Base-by-base conservation (phyloP, 2,113 vertebrate species). In the Perccottus glenii region DNA sequence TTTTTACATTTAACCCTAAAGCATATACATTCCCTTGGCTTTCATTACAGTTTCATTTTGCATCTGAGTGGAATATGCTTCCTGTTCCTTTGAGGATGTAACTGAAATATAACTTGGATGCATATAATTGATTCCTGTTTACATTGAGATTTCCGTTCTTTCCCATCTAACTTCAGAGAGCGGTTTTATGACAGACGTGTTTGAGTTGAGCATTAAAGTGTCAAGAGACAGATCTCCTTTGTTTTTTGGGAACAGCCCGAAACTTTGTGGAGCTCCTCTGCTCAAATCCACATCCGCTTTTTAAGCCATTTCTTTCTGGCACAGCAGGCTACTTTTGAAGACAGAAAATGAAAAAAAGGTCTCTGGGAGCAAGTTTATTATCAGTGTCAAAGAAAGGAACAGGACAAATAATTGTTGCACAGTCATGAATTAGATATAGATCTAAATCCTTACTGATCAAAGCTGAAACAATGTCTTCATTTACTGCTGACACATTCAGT, bases 161-260 rank as follows among this genome's bases (percentile, higher is more conserved):
- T 63, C 52, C 49, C 43, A 58, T 74, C 73, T 63, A 35, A 52
- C 57, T 61, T 53, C 46, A 51, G 46, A 70, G 15, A 56, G 63
- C 32, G 0, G 32, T 11, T 59, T 49, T 27, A 58, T 62, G 70
- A 66, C 70, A 63, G 60, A 58, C 57, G 57, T 53, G 43, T 70
- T 63, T 45, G 33, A 73, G 56, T 27, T 10, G 2, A 51, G 58
- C 44, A 72, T 75, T 50, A 73, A 77, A 46, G 62, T 70, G 76
- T 76, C 81, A 83, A 46, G 48, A 67, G 47, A 70, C 11, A 27
- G 75, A 59, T 33, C 43, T 12, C 57, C 69, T 65, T 69, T 70
- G n/a, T 7, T 67, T 64, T 59, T 14, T 0, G 38, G 38, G 14
- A 72, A 36, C 52, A 2, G 33, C 15, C 49, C 78, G 19, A 27